phyloP scores from a whole-genome alignment of 2,113 vertebrate genomes.

The Plecturocebus donacophilus region DNA sequence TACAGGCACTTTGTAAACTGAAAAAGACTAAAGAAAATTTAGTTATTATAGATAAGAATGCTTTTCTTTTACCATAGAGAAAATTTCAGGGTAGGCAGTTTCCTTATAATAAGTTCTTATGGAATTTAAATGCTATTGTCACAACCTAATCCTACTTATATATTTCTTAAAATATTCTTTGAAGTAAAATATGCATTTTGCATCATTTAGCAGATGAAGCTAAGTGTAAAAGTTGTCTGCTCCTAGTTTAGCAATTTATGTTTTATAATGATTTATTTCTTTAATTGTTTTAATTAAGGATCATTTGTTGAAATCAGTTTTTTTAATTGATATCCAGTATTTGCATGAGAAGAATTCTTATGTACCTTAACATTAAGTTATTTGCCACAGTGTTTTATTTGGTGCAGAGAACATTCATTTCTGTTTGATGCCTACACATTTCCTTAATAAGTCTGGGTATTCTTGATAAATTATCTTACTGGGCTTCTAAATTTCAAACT shows the following conservation, averaged over 20 bases:
- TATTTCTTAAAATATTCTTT: conserved; percentile 48
- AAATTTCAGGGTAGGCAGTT: conserved; percentile 18
- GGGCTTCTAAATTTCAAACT: conserved; percentile 71
- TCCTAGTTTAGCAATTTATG: conserved; percentile 61
- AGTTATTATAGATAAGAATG: conserved; percentile 8
- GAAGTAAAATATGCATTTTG: not conserved
- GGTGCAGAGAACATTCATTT: conserved; percentile 57
- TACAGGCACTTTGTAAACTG: not conserved
- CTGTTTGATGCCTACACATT: conserved; percentile 28
- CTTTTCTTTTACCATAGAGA: not conserved
- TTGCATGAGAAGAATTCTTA: conserved; percentile 65
- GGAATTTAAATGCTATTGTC: not conserved
- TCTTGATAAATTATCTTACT: conserved; percentile 60
- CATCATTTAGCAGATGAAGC: conserved; percentile 44
- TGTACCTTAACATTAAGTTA: conserved; percentile 53
- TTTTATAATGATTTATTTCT: conserved; percentile 68
- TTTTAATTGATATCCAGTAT: conserved; percentile 36
- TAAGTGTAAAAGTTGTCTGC: not conserved
- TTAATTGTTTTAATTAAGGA: conserved; percentile 62
- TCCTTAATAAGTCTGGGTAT: conserved; percentile 59
- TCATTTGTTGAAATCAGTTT: conserved; percentile 64
- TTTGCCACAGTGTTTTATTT: conserved; percentile 61
- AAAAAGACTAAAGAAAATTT: not conserved
- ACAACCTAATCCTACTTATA: conserved; percentile 41
- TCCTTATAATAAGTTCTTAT: not conserved